Evolutionary conservation across 2,797 vertebrate genomes (phyloP).

Genomic region (Myioborus miniatus): DNA sequence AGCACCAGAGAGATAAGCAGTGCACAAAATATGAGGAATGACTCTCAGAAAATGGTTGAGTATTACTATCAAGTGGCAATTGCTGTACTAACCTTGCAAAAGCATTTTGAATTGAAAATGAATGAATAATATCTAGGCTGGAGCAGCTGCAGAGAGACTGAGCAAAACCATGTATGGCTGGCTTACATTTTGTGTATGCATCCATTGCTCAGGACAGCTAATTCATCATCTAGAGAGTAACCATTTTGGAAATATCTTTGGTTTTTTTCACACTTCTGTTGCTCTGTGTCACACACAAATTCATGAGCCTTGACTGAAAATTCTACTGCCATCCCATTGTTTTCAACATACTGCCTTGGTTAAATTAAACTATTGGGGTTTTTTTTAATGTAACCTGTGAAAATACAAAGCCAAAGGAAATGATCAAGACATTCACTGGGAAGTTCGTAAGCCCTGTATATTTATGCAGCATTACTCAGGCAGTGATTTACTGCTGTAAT

Average conservation of each 20-base stretch:
- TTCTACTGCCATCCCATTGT: neutral
- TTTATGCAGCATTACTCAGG: conserved; percentile 83
- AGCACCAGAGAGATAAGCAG: neutral
- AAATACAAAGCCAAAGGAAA: conserved; percentile 67
- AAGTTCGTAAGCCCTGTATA: conserved; percentile 23
- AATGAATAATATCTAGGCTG: neutral
- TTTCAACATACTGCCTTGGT: neutral
- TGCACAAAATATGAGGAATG: neutral
- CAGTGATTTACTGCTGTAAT: conserved; percentile 74
- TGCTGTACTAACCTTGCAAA: neutral
- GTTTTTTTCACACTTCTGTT: neutral
- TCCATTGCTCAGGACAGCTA: neutral
- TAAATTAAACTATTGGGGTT: neutral
- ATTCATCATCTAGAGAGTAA: neutral
- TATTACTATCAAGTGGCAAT: neutral
- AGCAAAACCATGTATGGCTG: neutral
- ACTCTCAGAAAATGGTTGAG: neutral
- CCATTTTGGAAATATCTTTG: neutral
- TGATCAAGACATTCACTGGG: conserved; percentile 8
- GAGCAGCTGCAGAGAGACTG: neutral
- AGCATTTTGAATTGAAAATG: neutral
- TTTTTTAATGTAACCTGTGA: neutral
- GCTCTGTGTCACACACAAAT: neutral
- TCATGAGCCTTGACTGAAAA: neutral
- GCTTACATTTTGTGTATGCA: neutral